phyloP scores from a whole-genome alignment of 2,113 vertebrate species.

The Natator depressus region DNA sequence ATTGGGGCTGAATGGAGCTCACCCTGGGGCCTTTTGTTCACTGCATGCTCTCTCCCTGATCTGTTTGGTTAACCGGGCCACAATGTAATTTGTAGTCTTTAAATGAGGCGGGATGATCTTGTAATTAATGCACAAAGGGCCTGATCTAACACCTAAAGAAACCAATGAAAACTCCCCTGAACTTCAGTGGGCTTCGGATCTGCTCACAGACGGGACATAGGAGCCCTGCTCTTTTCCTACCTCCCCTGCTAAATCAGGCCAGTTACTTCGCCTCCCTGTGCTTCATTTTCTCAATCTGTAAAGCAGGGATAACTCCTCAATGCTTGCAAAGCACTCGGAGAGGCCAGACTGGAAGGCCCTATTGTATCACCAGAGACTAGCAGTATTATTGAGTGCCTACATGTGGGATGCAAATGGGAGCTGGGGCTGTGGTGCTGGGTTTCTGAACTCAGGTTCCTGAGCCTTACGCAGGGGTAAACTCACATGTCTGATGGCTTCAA shows the following conservation, averaged over 20 bases:
- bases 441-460: background rate
- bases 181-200: background rate
- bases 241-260: background rate
- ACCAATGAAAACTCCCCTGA: background rate
- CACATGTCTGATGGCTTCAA: background rate
- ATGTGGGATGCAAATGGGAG: background rate
- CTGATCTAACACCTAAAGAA: background rate
- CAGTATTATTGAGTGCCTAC: background rate
- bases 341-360: background rate
- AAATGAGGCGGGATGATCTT: background rate
- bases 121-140: background rate
- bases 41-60: background rate
- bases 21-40: background rate
- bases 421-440: background rate
- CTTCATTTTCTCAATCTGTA: background rate
- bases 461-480: rapidly evolving
- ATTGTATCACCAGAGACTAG: rapidly evolving
- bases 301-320: rapidly evolving
- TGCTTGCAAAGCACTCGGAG: background rate
- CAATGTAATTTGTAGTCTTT: background rate
- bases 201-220: background rate
- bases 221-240: background rate
- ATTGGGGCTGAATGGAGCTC: background rate
- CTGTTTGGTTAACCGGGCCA: background rate
- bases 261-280: background rate